These are phyloP conservation scores for Morinoia aosen DNA, from an alignment of 2,888 invertebrate species.

Conservation along the genomic window DNA sequence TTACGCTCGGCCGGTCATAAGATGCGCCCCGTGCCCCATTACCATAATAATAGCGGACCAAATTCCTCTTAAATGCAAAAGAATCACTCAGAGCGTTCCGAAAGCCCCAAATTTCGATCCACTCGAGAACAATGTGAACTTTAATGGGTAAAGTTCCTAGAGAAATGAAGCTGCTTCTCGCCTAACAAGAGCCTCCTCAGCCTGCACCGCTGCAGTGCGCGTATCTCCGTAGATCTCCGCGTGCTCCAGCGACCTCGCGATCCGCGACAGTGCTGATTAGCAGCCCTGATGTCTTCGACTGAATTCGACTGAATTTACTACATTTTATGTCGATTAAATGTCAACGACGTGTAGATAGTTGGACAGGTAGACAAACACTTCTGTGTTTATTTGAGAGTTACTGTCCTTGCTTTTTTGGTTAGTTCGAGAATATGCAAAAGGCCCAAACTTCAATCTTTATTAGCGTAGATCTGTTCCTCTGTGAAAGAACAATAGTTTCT, in stretches of 20 bases:
- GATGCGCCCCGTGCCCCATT: conserved; percentile 32
- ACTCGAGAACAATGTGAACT: conserved; percentile 46
- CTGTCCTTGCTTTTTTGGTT: too few species aligned
- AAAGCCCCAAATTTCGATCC: conserved; percentile 52
- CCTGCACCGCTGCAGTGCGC: neutral
- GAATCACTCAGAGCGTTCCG: conserved; percentile 48
- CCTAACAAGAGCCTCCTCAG: neutral
- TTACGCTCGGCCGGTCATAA: conserved; percentile 27
- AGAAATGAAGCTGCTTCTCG: conserved; percentile 31
- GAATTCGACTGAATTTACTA: too few species aligned
- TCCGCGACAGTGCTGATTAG: neutral
- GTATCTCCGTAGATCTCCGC: neutral
- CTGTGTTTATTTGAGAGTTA: too few species aligned
- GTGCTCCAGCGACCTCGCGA: neutral
- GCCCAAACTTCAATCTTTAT: too few species aligned
- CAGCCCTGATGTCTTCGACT: neutral
- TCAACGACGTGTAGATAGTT: neutral
- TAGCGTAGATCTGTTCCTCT: too few species aligned
- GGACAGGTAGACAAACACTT: neutral
- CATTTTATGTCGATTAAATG: neutral
- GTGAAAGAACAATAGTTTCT: too few species aligned
- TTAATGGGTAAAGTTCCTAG: conserved; percentile 48
- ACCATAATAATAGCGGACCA: conserved; percentile 50
- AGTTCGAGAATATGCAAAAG: too few species aligned
- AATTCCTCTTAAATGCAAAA: conserved; percentile 53